phyloP scores from a whole-genome alignment of 2,797 vertebrate genomes.

The Pipistrellus pygmaeus region DNA sequence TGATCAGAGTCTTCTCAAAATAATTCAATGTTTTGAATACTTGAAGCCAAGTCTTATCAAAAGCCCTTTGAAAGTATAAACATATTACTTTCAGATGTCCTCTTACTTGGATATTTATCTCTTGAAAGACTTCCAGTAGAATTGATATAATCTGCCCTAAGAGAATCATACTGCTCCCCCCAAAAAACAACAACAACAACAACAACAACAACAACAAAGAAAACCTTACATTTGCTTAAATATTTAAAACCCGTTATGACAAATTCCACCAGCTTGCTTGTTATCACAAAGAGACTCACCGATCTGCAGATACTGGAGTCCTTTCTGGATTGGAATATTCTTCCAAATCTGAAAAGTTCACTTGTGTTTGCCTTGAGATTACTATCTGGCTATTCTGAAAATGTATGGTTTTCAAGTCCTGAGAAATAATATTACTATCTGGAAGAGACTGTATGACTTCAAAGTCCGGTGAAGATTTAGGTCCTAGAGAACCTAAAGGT shows the following conservation, averaged over 20 bases:
- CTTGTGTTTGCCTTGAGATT: slow-evolving; percentile 70
- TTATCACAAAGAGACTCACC: slow-evolving; percentile 79
- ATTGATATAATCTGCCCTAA: slow-evolving; percentile 33
- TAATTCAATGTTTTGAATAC: slow-evolving; percentile 43
- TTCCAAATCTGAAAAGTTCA: slow-evolving; percentile 45
- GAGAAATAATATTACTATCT: slow-evolving; percentile 71
- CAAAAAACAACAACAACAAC: neutral
- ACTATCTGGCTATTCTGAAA: slow-evolving; percentile 66
- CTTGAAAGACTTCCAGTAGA: slow-evolving; percentile 60
- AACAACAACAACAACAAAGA: too few relatives aligned
- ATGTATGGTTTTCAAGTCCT: slow-evolving; percentile 73
- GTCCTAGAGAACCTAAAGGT: slow-evolving; percentile 63
- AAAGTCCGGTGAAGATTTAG: slow-evolving; percentile 71
- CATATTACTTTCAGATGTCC: neutral
- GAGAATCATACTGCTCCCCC: slow-evolving; percentile 4
- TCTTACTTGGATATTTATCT: slow-evolving; percentile 42
- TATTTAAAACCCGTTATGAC: slow-evolving; percentile 67
- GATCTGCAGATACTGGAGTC: slow-evolving; percentile 70
- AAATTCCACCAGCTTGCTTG: slow-evolving; percentile 69
- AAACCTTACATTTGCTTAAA: slow-evolving; percentile 36
- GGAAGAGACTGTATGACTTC: slow-evolving; percentile 48
- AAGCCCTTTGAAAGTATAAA: slow-evolving; percentile 6
- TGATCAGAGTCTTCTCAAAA: slow-evolving; percentile 51
- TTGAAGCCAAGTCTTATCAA: slow-evolving; percentile 33
- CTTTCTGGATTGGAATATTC: slow-evolving; percentile 57